Percentiles rank a stretch among this genome's conserved stretches.
phyloP scores from a whole-genome alignment of 35 echinoderm and acorn worm species.

The Heliocidaris erythrogramma region DNA sequence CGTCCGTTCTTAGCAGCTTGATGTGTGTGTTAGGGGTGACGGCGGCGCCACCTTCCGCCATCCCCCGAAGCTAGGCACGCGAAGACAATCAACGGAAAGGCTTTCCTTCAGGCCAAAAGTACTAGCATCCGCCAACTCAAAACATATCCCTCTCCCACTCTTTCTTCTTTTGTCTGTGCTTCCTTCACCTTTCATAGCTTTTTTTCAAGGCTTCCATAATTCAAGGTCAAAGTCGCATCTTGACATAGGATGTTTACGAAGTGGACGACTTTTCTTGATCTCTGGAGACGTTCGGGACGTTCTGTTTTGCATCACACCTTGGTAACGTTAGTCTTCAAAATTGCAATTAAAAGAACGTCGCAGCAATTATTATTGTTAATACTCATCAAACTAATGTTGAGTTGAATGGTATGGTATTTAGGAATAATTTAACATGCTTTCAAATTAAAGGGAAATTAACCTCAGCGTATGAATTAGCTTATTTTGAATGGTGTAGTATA shows the following conservation, averaged over 20 bases:
- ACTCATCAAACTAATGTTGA: too few species aligned
- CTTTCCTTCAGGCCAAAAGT: not conserved
- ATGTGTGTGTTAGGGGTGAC: conserved; percentile 23
- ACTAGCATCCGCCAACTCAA: not conserved
- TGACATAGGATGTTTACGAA: not conserved
- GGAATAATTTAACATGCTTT: too few species aligned
- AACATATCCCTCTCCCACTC: not conserved
- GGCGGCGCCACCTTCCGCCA: conserved; percentile 23
- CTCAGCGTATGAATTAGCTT: too few species aligned
- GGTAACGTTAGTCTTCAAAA: not conserved
- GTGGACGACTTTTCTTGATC: not conserved
- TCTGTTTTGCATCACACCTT: not conserved
- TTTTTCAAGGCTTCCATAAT: not conserved
- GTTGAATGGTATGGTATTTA: too few species aligned
- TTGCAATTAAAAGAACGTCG: too few species aligned
- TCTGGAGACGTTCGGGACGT: not conserved
- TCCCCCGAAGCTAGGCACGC: not conserved
- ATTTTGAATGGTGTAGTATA: too few species aligned
- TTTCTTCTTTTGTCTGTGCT: not conserved
- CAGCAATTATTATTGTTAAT: too few species aligned
- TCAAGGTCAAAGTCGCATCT: not conserved
- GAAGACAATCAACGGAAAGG: conserved; percentile 36
- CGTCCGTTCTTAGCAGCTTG: not conserved
- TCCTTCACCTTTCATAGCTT: not conserved
- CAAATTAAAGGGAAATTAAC: too few species aligned